Base-by-base conservation (phyloP, 2,888 invertebrate genomes). In the Drosophila borealis region DNA sequence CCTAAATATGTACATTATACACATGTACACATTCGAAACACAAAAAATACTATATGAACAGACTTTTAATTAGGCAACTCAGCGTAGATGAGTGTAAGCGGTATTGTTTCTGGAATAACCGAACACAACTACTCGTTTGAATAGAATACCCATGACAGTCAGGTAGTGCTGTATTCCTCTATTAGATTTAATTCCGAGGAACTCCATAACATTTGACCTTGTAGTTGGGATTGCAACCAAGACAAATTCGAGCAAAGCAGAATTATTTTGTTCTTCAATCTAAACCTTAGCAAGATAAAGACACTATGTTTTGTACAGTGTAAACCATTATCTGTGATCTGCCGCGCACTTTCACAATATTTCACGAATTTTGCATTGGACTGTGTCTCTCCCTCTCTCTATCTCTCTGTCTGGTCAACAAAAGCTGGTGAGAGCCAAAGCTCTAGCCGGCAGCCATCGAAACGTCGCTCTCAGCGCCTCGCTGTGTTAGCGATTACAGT, bases 261-360 rank as follows among this genome's bases (percentile, higher is more conserved):
- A 34, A 10, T 13, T 14, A 39, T 34, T 61, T 34, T 25, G n/a
- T 56, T 56, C 57, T 54, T 14, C 17, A 34, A 46, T 21, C 37
- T 34, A 46, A 19, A 33, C 11, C 11, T 19, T n/a, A 37, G 14
- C 4, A 33, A n/a, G n/a, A n/a, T 11, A 50, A 14, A 17, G 13
- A 36, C n/a, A 62, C 42, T 37, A 45, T 56, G n/a, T 79, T 80
- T 25, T 55, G 73, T 13, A 3, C 19, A 63, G 80, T 82, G 76
- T 79, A 59, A 55, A 13, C 61, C 68, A 62, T 82, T 80, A 80
- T 80, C 67, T 69, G 17, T 17, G 33, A 51, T 41, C 42, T 53
- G 57, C 25, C 42, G 61, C 57, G 48, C 61, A 88, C 88, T 82
- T 82, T 82, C 88, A 88, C 82, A 86, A 80, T 62, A 48, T 46